Conservation (phyloP, 2,888 invertebrate species). For the Xanthia icteritia region DNA sequence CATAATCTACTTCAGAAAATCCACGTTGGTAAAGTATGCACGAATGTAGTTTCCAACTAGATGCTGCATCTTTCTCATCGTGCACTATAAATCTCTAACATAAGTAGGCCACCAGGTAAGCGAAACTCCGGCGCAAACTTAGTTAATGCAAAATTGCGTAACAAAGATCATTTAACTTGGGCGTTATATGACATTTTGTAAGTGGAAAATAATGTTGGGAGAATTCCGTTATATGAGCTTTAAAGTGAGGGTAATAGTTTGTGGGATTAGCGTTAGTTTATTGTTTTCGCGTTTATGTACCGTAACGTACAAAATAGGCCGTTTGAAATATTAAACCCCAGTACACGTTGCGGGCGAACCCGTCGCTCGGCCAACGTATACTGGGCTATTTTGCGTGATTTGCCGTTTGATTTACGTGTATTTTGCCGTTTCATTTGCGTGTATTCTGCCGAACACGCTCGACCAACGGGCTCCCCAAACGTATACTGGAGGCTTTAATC, state of each 20-base stretch:
- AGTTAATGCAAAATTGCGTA: conserved; percentile 59
- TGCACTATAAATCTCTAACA: conserved; percentile 52
- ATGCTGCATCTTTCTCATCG: conserved; percentile 42
- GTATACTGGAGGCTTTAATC: too few relatives aligned
- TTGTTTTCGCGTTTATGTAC: conserved; percentile 1
- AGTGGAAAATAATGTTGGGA: conserved; percentile 40
- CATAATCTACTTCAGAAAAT: conserved; percentile 31
- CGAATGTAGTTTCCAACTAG: conserved; percentile 33
- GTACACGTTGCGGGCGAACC: too few relatives aligned
- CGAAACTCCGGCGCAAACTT: conserved; percentile 58
- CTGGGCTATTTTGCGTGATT: too few relatives aligned
- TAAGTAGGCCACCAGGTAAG: conserved; percentile 57
- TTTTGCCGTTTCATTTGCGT: too few relatives aligned
- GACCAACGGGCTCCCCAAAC: too few relatives aligned
- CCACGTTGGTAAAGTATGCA: conserved; percentile 23
- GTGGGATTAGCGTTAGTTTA: conserved; percentile 5
- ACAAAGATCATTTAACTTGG: conserved; percentile 63
- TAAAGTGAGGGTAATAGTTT: conserved; percentile 18
- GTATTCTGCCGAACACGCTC: too few relatives aligned
- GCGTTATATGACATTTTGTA: conserved; percentile 49
- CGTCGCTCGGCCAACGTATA: too few relatives aligned
- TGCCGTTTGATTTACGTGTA: too few relatives aligned
- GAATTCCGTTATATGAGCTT: conserved; percentile 20
- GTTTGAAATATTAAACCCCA: too few relatives aligned
- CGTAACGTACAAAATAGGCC: not conserved